These are phyloP conservation scores for Campoplex nolae DNA, from an alignment of 2,888 invertebrate genomes.

Conservation along the genomic window DNA sequence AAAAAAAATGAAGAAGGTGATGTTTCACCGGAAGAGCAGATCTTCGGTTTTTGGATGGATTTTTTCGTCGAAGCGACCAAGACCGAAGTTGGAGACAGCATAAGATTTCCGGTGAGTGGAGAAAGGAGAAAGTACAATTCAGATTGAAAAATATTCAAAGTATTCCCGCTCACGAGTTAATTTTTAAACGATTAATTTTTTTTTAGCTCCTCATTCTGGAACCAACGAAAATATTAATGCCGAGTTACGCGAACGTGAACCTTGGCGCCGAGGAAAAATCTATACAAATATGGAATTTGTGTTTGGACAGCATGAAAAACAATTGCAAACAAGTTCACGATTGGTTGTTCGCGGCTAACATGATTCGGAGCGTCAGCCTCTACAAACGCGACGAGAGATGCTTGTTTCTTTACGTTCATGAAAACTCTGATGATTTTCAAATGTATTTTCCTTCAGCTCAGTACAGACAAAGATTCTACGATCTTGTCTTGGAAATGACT, in stretches of 20 bases:
- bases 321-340: constrained; percentile 95
- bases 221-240: constrained; percentile 96
- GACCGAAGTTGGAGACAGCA: constrained; percentile 91
- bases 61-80: constrained; percentile 98
- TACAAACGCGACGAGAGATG: constrained; percentile 98
- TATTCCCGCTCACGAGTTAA: not conserved
- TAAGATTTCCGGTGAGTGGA: constrained; percentile 93
- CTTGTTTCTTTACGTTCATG: constrained; percentile 98
- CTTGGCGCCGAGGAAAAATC: constrained; percentile 97
- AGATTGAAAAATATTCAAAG: constrained; percentile 53
- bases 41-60: constrained; percentile 99
- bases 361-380: constrained; percentile 95
- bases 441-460: constrained; percentile 97
- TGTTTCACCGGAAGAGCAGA: constrained; percentile 92
- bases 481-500: constrained; percentile 94
- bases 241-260: constrained; percentile 98
- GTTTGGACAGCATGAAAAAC: constrained; percentile 91
- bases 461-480: constrained; percentile 93
- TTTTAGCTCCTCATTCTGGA: constrained; percentile 93
- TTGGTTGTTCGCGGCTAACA: constrained; percentile 96
- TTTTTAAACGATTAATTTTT: constrained; percentile 18
- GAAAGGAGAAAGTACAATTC: constrained; percentile 73
- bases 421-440: constrained; percentile 99
- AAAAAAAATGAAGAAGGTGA: constrained; percentile 91
- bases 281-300: constrained; percentile 94